phyloP scores from a whole-genome alignment of 2,888 invertebrate species.

The Xestia rhomboidea region DNA sequence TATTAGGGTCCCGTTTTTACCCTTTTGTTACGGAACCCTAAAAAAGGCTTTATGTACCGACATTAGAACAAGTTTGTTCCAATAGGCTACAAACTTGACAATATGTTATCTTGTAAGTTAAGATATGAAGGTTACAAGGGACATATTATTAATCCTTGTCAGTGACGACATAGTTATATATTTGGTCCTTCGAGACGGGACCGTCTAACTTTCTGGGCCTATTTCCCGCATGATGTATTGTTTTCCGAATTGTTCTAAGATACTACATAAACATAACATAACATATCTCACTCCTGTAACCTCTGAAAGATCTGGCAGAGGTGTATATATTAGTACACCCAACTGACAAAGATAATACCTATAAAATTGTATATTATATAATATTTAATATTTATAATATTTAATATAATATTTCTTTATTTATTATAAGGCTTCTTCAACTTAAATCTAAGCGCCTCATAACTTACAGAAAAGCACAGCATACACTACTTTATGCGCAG shows the following conservation, averaged over 20 bases:
- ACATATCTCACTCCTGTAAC: no score
- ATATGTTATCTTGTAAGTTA: constrained; percentile 38
- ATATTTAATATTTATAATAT: no score
- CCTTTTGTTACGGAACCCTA: no score
- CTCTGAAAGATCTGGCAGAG: no score
- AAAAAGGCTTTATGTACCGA: neutral
- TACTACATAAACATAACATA: neutral
- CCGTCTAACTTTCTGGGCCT: constrained; percentile 27
- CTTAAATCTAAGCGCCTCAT: no score
- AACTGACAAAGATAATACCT: neutral
- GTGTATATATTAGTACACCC: no score
- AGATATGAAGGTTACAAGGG: constrained; percentile 35
- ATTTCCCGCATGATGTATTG: constrained; percentile 39
- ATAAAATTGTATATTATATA: no score
- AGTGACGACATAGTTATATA: constrained; percentile 32
- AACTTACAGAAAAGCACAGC: no score
- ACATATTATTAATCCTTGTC: constrained; percentile 52
- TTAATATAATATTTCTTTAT: no score
- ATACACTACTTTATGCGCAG: no score
- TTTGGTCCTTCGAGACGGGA: constrained; percentile 35
- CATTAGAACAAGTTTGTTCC: neutral
- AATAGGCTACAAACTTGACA: constrained; percentile 4
- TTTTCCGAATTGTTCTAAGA: neutral
- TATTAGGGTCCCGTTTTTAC: no score
- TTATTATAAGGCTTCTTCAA: no score